Evolutionary conservation across 2,888 invertebrate species (phyloP).

Genomic region (Unio pictorum): DNA sequence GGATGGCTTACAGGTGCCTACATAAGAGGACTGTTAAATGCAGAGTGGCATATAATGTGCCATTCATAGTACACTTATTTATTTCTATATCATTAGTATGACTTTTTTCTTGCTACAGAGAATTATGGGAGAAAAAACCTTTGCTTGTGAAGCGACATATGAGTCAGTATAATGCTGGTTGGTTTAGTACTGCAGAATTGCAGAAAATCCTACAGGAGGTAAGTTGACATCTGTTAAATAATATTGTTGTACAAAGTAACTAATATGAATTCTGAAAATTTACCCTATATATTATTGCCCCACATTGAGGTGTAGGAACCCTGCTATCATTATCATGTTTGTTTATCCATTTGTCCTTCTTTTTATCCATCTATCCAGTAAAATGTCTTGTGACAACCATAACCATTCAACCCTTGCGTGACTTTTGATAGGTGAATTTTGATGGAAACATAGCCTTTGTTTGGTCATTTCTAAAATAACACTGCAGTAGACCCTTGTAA

Average conservation of each 20-base stretch:
- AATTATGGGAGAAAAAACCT: constrained; percentile 85
- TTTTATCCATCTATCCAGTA: neutral
- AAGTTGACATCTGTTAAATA: constrained; percentile 7
- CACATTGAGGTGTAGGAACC: neutral
- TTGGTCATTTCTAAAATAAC: too few relatives aligned
- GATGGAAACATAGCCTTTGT: too few relatives aligned
- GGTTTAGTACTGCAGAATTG: constrained; percentile 84
- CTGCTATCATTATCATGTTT: neutral
- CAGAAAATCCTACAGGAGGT: constrained; percentile 80
- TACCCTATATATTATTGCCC: too few relatives aligned
- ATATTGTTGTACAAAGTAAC: neutral
- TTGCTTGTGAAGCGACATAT: constrained; percentile 78
- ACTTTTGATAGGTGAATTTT: too few relatives aligned
- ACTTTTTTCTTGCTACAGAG: constrained; percentile 41
- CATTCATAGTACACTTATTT: too few relatives aligned
- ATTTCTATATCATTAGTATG: too few relatives aligned
- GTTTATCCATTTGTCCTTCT: neutral
- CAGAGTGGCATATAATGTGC: too few relatives aligned
- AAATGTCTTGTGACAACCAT: too few relatives aligned
- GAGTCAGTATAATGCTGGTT: constrained; percentile 77
- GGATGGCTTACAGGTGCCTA: too few relatives aligned
- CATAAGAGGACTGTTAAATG: too few relatives aligned
- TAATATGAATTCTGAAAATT: neutral
- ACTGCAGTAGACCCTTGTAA: too few relatives aligned
- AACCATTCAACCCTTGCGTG: too few relatives aligned